phyloP scores from a whole-genome alignment of 2,888 invertebrate species.

The Leptinotarsa rubiginosa region DNA sequence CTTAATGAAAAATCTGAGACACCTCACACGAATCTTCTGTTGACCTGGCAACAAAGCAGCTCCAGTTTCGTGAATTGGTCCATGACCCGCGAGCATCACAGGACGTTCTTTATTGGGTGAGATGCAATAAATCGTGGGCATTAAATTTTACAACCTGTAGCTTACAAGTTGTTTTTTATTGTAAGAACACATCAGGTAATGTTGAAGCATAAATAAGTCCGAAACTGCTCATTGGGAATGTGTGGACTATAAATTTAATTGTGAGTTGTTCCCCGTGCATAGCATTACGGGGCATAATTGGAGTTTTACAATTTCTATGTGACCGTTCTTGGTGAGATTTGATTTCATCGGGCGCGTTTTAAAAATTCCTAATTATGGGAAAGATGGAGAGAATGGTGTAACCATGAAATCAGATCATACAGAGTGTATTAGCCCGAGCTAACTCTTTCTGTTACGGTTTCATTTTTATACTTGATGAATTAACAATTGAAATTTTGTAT shows the following conservation, averaged over 20 bases:
- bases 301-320: slow-evolving; percentile 46
- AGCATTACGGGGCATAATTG: slow-evolving; percentile 51
- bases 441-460: neutral
- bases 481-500: neutral
- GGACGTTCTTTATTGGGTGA: slow-evolving; percentile 57
- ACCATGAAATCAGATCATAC: neutral
- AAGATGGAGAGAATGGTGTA: neutral
- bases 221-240: slow-evolving; percentile 55
- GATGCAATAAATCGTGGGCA: slow-evolving; percentile 57
- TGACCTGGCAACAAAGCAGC: slow-evolving; percentile 28
- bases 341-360: slow-evolving; percentile 8
- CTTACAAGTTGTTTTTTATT: slow-evolving; percentile 54
- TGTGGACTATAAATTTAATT: slow-evolving; percentile 57
- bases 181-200: slow-evolving; percentile 54
- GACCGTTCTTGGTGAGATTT: neutral
- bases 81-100: slow-evolving; percentile 50
- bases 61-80: slow-evolving; percentile 53
- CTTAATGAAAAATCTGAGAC: neutral
- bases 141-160: slow-evolving; percentile 57
- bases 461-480: no score
- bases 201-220: slow-evolving; percentile 57
- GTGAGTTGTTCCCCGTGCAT: slow-evolving; percentile 51
- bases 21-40: neutral
- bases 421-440: neutral
- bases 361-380: slow-evolving; percentile 13